Evolutionary conservation across 2,797 vertebrate genomes (phyloP).

Genomic region (Xenopus petersii): DNA sequence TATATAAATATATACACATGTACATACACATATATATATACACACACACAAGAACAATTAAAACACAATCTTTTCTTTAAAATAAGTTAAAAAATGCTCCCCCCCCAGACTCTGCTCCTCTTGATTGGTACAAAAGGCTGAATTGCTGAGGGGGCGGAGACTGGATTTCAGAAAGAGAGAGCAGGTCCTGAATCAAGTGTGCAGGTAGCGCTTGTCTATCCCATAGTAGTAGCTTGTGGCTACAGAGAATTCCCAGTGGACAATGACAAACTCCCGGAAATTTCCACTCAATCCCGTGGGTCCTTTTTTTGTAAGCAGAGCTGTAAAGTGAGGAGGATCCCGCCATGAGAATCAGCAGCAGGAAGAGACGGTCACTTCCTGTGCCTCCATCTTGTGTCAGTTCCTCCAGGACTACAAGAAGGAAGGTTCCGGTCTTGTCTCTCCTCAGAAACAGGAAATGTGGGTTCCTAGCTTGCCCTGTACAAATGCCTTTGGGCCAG

Average conservation of each 20-base stretch:
- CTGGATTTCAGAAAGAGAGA: background rate
- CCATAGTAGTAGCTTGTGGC: background rate
- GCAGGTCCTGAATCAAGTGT: background rate
- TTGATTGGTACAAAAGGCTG: background rate
- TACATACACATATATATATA: slow-evolving; percentile 35
- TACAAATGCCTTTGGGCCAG: background rate
- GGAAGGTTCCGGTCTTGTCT: background rate
- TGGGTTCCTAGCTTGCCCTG: background rate
- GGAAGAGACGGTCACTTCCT: background rate
- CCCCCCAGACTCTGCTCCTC: background rate
- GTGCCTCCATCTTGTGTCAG: background rate
- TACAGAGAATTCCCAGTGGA: background rate
- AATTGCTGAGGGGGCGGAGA: background rate
- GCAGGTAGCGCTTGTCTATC: background rate
- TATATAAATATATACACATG: slow-evolving; percentile 17
- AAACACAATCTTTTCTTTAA: slow-evolving; percentile 12
- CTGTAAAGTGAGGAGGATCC: background rate
- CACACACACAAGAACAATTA: slow-evolving; percentile 4
- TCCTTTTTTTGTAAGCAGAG: background rate
- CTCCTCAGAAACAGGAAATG: background rate
- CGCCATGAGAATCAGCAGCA: background rate
- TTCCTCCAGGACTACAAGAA: background rate
- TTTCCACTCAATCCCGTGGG: background rate
- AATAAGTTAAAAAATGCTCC: slow-evolving; percentile 31
- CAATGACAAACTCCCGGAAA: background rate